A percentile compares a stretch with the other conserved stretches of the same genome.
Conservation (phyloP, 1,140 invertebrate genomes). For the Drosophila oshimai region DNA sequence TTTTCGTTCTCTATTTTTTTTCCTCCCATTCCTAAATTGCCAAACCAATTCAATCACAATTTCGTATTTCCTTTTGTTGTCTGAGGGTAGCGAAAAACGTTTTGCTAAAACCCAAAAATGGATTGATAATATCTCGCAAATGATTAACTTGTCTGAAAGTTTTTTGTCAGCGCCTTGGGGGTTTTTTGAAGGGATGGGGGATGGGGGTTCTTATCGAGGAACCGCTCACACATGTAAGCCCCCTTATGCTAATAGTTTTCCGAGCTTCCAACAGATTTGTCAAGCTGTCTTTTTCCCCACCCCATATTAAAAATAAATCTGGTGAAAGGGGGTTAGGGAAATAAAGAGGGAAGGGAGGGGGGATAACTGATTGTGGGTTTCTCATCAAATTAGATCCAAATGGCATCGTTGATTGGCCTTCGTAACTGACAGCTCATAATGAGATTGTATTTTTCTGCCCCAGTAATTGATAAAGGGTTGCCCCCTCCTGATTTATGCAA, state of each 20-base stretch:
- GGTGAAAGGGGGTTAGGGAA: background rate
- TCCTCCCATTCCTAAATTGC: background rate
- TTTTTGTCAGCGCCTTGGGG: conserved; percentile 52
- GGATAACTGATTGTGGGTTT: conserved; percentile 25
- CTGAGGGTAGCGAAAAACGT: conserved; percentile 16
- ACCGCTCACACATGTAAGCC: conserved; percentile 28
- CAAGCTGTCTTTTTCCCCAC: conserved; percentile 32
- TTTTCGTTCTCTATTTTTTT: too few relatives aligned
- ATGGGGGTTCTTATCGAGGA: conserved; percentile 2
- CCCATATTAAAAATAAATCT: conserved; percentile 71
- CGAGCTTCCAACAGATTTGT: conserved; percentile 59
- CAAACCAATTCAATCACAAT: background rate
- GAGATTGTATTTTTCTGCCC: conserved; percentile 42
- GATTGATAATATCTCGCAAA: conserved; percentile 81
- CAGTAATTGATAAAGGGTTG: conserved; percentile 62
- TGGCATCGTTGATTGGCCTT: conserved; percentile 55
- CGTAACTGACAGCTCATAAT: conserved; percentile 59
- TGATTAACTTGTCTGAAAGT: conserved; percentile 77
- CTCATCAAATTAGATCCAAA: conserved; percentile 61
- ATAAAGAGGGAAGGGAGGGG: background rate
- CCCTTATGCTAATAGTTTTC: conserved; percentile 72
- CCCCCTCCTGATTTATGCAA: conserved; percentile 57
- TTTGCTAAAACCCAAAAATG: conserved; percentile 67
- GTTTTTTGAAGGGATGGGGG: background rate
- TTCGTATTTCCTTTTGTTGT: background rate